A percentile compares a stretch with the other conserved stretches of the same genome.
phyloP scores from a whole-genome alignment of 2,113 vertebrate species.

The Canis aureus region DNA sequence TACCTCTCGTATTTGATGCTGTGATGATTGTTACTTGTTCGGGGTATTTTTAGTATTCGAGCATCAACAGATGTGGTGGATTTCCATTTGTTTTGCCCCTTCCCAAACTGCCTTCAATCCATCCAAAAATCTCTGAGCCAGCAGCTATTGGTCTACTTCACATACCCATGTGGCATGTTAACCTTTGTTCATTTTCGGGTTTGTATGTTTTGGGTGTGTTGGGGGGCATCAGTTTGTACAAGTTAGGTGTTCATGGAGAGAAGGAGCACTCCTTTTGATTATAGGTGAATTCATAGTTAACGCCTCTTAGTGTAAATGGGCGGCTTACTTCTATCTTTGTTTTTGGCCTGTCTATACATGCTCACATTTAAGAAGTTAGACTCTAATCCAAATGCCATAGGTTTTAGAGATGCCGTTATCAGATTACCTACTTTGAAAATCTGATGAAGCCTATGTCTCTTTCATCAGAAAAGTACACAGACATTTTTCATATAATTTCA shows the following conservation, averaged over 20 bases:
- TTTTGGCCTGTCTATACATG: neutral
- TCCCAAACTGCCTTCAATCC: neutral
- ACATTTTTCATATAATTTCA: neutral
- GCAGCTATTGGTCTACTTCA: neutral
- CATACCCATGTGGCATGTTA: neutral
- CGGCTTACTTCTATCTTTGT: neutral
- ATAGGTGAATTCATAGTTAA: neutral
- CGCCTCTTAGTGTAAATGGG: fast-evolving
- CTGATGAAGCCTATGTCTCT: neutral
- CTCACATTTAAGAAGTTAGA: neutral
- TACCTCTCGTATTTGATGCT: neutral
- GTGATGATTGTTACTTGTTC: neutral
- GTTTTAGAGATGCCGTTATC: neutral
- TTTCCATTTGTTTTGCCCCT: neutral
- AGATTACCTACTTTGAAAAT: constrained; percentile 4
- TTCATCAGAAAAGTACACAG: neutral
- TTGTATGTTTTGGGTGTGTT: neutral
- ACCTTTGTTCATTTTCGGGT: neutral
- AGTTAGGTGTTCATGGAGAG: neutral
- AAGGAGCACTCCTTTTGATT: neutral
- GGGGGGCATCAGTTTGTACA: neutral
- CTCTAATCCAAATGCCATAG: neutral
- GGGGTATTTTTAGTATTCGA: neutral
- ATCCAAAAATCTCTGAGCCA: neutral
- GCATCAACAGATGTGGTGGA: neutral